Percentiles rank a stretch among this genome's conserved stretches.
Conservation (phyloP, 2,113 vertebrate genomes). For the Dipodomys spectabilis region DNA sequence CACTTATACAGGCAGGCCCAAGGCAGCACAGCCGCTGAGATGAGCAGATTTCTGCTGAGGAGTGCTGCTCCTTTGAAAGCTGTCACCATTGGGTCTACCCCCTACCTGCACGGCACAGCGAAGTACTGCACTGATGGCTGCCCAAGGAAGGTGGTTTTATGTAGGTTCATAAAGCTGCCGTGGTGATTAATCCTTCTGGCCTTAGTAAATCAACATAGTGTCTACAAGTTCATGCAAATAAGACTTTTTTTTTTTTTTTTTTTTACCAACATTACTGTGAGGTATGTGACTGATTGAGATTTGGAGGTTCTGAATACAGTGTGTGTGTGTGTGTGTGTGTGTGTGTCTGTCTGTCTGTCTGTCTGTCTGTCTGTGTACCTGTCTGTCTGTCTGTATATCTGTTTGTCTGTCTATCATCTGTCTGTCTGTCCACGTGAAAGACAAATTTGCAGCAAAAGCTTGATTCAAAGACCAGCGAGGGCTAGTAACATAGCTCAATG, state of each 20-base stretch:
- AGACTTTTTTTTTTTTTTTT: background rate
- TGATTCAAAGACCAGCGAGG: background rate
- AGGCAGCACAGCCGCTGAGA: background rate
- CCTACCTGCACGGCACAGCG: background rate
- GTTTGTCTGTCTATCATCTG: background rate
- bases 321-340: background rate
- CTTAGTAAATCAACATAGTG: background rate
- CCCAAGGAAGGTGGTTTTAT: background rate
- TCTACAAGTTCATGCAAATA: background rate
- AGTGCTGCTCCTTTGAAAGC: slow-evolving; percentile 30
- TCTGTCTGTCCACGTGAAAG: background rate
- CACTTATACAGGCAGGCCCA: background rate
- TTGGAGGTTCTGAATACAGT: background rate
- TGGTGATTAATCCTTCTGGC: background rate
- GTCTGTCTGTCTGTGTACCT: accelerated
- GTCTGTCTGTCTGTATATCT: background rate
- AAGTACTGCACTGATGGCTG: background rate
- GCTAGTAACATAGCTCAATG: background rate
- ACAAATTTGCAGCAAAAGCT: background rate
- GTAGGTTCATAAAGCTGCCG: background rate
- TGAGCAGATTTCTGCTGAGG: slow-evolving; percentile 47
- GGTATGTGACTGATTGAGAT: background rate
- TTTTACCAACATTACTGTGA: background rate
- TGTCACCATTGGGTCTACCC: background rate
- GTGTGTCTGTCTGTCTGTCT: background rate